Evolutionary conservation across 2,797 vertebrate species (phyloP).

Genomic region (Oryzias sinensis): DNA sequence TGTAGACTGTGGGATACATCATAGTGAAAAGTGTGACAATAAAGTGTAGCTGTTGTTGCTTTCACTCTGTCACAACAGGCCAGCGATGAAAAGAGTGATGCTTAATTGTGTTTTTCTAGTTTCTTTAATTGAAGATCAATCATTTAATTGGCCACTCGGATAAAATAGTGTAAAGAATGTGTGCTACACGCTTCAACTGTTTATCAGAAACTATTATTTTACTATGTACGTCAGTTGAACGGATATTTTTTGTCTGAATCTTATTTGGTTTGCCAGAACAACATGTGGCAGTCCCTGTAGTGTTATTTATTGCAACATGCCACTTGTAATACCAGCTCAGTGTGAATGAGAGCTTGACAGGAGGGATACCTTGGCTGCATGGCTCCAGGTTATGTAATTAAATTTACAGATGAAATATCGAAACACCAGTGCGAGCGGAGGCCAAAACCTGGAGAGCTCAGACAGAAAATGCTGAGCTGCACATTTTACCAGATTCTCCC

Average conservation of each 20-base stretch:
- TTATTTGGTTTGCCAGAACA: slow-evolving; percentile 19
- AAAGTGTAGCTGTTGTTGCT: slow-evolving; percentile 46
- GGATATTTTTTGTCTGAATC: slow-evolving; percentile 21
- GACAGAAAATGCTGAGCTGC: slow-evolving; percentile 75
- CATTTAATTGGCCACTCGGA: slow-evolving; percentile 8
- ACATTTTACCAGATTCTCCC: slow-evolving; percentile 51
- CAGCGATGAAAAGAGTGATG: slow-evolving; percentile 28
- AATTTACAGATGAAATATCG: slow-evolving; percentile 78
- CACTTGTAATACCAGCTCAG: slow-evolving; percentile 39
- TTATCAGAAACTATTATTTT: slow-evolving; percentile 2
- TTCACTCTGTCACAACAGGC: slow-evolving; percentile 27
- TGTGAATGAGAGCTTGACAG: slow-evolving; percentile 74
- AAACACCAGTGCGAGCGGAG: slow-evolving; percentile 61
- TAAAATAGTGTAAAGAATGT: not conserved
- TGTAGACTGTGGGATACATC: slow-evolving; percentile 61
- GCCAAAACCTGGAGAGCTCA: slow-evolving; percentile 52
- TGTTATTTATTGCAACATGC: slow-evolving; percentile 52
- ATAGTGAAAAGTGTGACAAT: slow-evolving; percentile 59
- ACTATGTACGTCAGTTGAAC: slow-evolving; percentile 15
- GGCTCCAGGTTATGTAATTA: slow-evolving; percentile 73
- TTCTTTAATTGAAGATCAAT: slow-evolving; percentile 56
- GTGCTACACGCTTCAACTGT: not conserved
- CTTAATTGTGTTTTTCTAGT: slow-evolving; percentile 6
- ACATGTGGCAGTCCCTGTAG: slow-evolving; percentile 5
- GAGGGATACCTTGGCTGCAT: slow-evolving; percentile 57